Evolutionary conservation across 2,888 invertebrate species (phyloP).

Genomic region (Platyscelio sp.): DNA sequence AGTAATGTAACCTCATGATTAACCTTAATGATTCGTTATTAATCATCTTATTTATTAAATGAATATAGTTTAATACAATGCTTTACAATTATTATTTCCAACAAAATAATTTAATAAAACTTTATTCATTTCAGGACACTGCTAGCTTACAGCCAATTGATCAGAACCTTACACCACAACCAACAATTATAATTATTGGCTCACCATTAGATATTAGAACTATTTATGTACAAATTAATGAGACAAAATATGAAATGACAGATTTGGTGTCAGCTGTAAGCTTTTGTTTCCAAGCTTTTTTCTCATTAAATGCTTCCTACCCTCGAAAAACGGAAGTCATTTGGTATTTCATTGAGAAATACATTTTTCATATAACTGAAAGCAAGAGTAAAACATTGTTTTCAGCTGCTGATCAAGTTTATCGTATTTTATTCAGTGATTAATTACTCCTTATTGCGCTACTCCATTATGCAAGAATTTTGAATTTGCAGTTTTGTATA

Average conservation of each 20-base stretch:
- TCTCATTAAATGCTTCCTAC: slow-evolving; percentile 46
- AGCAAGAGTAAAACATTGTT: slow-evolving; percentile 29
- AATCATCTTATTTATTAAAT: no score
- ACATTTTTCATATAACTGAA: slow-evolving; percentile 18
- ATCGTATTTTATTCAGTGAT: slow-evolving; percentile 3
- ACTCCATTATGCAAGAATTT: not conserved
- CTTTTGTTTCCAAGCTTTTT: slow-evolving; percentile 49
- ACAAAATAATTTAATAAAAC: not conserved
- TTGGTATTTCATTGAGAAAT: slow-evolving; percentile 40
- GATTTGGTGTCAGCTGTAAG: slow-evolving; percentile 28
- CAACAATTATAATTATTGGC: slow-evolving; percentile 43
- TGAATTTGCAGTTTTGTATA: no score
- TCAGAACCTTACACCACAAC: slow-evolving; percentile 23
- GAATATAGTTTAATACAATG: no score
- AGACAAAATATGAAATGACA: slow-evolving; percentile 20
- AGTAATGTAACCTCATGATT: not conserved
- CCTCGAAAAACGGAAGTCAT: slow-evolving; percentile 27
- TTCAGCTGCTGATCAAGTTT: not conserved
- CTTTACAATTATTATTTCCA: not conserved
- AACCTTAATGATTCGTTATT: no score
- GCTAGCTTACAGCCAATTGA: not conserved
- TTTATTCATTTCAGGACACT: slow-evolving; percentile 9
- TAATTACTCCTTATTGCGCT: not conserved
- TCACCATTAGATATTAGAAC: not conserved
- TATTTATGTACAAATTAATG: slow-evolving; percentile 32